phyloP scores from a whole-genome alignment of 2,113 vertebrate genomes.

The Coptodon bakossiorum region DNA sequence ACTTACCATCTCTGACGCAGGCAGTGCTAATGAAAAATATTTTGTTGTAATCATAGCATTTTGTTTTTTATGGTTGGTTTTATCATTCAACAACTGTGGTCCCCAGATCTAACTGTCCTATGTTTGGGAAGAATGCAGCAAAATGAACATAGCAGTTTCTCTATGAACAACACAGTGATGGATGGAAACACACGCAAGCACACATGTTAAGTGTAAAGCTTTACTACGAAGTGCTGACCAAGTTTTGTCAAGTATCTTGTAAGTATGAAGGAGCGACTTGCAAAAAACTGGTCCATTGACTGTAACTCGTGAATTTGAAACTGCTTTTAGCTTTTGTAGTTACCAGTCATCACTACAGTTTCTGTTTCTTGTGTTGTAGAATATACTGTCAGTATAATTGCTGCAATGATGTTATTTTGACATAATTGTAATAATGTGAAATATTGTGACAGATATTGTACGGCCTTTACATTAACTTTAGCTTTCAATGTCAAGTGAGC shows the following conservation, averaged over 20 bases:
- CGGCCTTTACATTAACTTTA: not conserved
- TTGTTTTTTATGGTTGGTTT: not conserved
- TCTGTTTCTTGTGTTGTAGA: not conserved
- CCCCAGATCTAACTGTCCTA: not conserved
- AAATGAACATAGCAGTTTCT: not conserved
- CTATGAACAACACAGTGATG: not conserved
- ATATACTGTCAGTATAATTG: not conserved
- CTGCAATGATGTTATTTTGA: not conserved
- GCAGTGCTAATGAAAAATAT: not conserved
- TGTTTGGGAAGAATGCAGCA: not conserved
- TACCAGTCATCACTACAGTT: not conserved
- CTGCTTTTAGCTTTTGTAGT: not conserved
- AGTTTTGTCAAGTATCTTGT: not conserved
- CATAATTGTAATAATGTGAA: not conserved
- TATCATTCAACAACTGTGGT: not conserved
- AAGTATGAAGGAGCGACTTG: not conserved
- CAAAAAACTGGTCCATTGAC: not conserved
- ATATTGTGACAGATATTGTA: not conserved
- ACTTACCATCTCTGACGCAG: not conserved
- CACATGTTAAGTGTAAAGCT: not conserved
- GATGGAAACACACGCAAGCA: not conserved
- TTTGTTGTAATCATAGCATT: not conserved
- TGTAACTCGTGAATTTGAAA: not conserved
- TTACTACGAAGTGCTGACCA: not conserved
- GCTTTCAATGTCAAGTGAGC: not conserved